Evolutionary conservation across 2,888 invertebrate genomes (phyloP).

Genomic region (Eulithis testata): DNA sequence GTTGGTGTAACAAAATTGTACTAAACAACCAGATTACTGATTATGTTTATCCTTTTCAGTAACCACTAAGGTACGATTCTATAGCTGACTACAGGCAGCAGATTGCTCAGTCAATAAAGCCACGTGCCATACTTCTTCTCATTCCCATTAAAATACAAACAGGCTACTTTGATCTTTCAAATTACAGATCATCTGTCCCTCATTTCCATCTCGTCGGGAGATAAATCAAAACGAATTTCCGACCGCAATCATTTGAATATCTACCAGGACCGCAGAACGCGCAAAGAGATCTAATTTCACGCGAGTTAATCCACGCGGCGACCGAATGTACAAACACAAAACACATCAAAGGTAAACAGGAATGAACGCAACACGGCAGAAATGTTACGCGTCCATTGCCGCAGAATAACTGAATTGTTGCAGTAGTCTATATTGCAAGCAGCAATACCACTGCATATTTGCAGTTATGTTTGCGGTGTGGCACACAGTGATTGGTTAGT

Average conservation of each 20-base stretch:
- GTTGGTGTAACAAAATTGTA: too few relatives aligned
- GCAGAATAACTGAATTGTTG: background rate
- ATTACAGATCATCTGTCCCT: slow-evolving; percentile 4
- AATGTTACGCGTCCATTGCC: slow-evolving; percentile 5
- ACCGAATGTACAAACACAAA: slow-evolving; percentile 22
- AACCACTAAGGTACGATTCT: too few relatives aligned
- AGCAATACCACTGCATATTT: background rate
- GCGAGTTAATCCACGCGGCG: slow-evolving; percentile 28
- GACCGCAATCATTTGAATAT: slow-evolving; percentile 14
- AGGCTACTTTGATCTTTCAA: slow-evolving; percentile 16
- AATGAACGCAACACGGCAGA: slow-evolving; percentile 13
- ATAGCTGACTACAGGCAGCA: too few relatives aligned
- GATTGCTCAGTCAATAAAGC: too few relatives aligned
- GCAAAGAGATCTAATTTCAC: slow-evolving; percentile 41
- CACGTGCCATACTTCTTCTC: background rate
- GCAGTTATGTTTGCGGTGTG: background rate
- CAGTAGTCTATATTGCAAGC: background rate
- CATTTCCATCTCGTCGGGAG: background rate
- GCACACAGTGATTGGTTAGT: background rate
- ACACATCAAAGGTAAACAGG: slow-evolving; percentile 27
- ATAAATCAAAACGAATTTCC: slow-evolving; percentile 12
- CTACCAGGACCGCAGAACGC: slow-evolving; percentile 32
- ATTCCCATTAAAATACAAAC: slow-evolving; percentile 9
- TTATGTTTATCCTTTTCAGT: too few relatives aligned
- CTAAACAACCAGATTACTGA: too few relatives aligned